Percentiles rank a stretch among this genome's conserved stretches.
phyloP scores from a whole-genome alignment of 1,140 invertebrate species.

The Drosophila pallidifrons region DNA sequence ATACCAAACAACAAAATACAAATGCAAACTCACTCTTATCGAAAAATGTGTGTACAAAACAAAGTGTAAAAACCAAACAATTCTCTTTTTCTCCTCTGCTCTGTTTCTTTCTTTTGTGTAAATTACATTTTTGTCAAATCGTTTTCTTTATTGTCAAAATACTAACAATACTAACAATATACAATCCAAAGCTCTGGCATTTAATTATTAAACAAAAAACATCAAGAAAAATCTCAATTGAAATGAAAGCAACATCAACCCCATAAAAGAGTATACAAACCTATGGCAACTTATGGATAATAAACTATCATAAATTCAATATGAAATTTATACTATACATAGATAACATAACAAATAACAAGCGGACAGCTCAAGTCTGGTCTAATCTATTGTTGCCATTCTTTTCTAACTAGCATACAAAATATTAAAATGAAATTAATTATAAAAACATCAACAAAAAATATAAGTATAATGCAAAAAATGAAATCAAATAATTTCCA shows the following conservation, averaged over 20 bases:
- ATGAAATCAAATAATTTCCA: slow-evolving; percentile 35
- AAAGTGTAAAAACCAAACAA: slow-evolving; percentile 79
- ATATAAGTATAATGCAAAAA: slow-evolving; percentile 34
- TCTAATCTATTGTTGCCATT: slow-evolving; percentile 50
- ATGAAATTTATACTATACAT: slow-evolving; percentile 43
- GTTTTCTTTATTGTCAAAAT: slow-evolving; percentile 71
- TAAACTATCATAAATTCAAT: slow-evolving; percentile 61
- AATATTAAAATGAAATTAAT: slow-evolving; percentile 34
- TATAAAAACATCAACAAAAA: slow-evolving; percentile 27
- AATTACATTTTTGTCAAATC: slow-evolving; percentile 76
- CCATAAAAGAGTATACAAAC: slow-evolving; percentile 51
- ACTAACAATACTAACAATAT: slow-evolving; percentile 39
- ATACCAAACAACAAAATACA: slow-evolving; percentile 30
- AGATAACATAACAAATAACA: slow-evolving; percentile 32
- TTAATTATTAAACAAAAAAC: slow-evolving; percentile 70
- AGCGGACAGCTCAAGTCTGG: slow-evolving; percentile 23
- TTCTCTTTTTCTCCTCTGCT: slow-evolving; percentile 83
- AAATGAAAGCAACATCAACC: slow-evolving; percentile 63
- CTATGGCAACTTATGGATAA: slow-evolving; percentile 67
- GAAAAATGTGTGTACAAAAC: slow-evolving; percentile 78
- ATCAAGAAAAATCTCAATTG: slow-evolving; percentile 53
- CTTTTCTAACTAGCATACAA: slow-evolving; percentile 56
- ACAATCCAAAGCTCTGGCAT: slow-evolving; percentile 75
- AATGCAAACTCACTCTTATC: slow-evolving; percentile 58
- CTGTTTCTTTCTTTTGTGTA: slow-evolving; percentile 81